Evolutionary conservation across 2,888 invertebrate species (phyloP).

Genomic region (Cosmia trapezina): DNA sequence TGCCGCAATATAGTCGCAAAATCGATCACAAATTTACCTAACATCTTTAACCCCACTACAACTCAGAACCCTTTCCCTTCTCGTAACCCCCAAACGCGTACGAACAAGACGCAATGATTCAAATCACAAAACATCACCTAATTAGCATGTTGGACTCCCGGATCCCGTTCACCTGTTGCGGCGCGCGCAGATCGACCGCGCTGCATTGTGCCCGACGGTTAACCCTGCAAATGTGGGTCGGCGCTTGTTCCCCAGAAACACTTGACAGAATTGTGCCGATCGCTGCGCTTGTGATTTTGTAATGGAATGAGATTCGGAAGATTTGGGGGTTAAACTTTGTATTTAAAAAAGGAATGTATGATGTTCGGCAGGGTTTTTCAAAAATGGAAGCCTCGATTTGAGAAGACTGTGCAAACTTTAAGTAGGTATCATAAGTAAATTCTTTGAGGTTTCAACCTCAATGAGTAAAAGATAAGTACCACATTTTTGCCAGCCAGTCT

Average conservation of each 20-base stretch:
- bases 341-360: neutral
- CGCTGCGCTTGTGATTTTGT: slow-evolving; percentile 41
- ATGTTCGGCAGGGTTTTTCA: neutral
- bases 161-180: slow-evolving; percentile 85
- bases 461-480: neutral
- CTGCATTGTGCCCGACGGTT: slow-evolving; percentile 77
- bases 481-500: neutral
- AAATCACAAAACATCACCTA: slow-evolving; percentile 52
- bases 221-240: slow-evolving; percentile 72
- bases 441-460: too few relatives aligned
- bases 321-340: slow-evolving; percentile 5
- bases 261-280: slow-evolving; percentile 63
- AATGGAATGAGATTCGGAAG: slow-evolving; percentile 26
- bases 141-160: slow-evolving; percentile 55
- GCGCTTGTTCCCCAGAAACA: slow-evolving; percentile 57
- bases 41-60: neutral
- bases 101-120: slow-evolving; percentile 30
- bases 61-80: neutral
- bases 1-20: neutral
- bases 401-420: neutral
- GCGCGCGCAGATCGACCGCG: slow-evolving; percentile 89
- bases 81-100: slow-evolving; percentile 2
- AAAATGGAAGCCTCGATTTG: neutral
- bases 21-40: neutral
- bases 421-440: neutral